Conservation (phyloP, 2,113 vertebrate species). For the Otis tarda region DNA sequence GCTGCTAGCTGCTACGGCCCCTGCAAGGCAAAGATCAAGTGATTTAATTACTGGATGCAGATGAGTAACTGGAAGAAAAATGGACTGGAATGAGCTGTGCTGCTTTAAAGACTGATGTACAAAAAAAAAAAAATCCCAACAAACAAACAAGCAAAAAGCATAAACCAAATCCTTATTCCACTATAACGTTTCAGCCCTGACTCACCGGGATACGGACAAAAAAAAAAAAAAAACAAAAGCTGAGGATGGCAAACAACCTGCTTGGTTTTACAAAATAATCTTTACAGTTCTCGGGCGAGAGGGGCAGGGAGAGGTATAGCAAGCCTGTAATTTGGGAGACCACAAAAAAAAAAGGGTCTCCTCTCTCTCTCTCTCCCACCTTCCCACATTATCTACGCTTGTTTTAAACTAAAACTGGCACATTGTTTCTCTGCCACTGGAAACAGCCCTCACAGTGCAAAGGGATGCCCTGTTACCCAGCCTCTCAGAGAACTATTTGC, state of each 20-base stretch:
- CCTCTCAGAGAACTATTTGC: constrained; percentile 28
- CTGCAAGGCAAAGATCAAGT: neutral
- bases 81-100: neutral
- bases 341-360: neutral
- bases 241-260: neutral
- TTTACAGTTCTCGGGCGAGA: neutral
- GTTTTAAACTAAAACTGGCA: neutral
- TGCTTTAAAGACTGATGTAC: neutral
- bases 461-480: constrained; percentile 19
- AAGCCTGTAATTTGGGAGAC: neutral
- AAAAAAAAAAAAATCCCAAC: neutral
- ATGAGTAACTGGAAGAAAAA: constrained; percentile 8
- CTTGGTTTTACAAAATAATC: neutral
- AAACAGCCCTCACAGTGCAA: neutral
- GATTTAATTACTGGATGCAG: constrained; percentile 6
- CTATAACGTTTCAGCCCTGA: neutral
- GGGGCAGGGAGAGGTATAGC: fast-evolving
- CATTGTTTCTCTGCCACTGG: neutral
- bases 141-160: neutral
- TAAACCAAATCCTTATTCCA: neutral
- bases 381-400: neutral
- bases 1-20: neutral
- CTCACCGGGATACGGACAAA: fast-evolving
- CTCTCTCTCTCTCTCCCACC: neutral
- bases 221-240: neutral